Evolutionary conservation across 2,797 vertebrate genomes (phyloP).

Genomic region (Hybognathus amarus): DNA sequence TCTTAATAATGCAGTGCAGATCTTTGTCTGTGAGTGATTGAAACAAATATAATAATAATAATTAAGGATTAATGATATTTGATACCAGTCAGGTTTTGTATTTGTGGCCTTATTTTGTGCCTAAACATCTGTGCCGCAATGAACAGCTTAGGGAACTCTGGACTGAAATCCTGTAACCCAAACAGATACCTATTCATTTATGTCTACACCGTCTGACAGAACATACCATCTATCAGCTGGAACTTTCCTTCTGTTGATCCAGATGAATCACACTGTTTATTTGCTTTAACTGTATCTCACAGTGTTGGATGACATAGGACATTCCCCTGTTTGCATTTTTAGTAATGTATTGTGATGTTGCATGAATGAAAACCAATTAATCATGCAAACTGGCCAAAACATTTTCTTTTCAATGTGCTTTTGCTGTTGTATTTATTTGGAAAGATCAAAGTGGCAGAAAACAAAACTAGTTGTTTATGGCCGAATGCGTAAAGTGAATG

Average conservation of each 20-base stretch:
- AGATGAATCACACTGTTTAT: constrained; percentile 68
- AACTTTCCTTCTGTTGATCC: constrained; percentile 55
- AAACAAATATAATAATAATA: no score
- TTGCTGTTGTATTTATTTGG: constrained; percentile 63
- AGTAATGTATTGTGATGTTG: constrained; percentile 62
- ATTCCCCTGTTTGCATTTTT: constrained; percentile 64
- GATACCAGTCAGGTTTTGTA: background rate
- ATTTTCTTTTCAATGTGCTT: constrained; percentile 66
- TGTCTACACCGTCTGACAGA: constrained; percentile 15
- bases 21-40: constrained; percentile 11
- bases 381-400: constrained; percentile 68
- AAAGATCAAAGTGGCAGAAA: constrained; percentile 22
- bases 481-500: no score
- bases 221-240: constrained; percentile 34
- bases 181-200: constrained; percentile 26
- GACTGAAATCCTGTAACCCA: constrained; percentile 5
- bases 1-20: background rate
- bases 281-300: constrained; percentile 55
- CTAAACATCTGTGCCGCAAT: background rate
- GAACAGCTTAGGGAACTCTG: background rate
- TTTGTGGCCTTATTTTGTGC: background rate
- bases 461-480: background rate
- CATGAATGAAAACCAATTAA: constrained; percentile 73
- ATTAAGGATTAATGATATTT: background rate
- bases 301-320: constrained; percentile 62